Evolutionary conservation across 1,140 invertebrate genomes (phyloP).

Genomic region (Ostrea denselamellosa): DNA sequence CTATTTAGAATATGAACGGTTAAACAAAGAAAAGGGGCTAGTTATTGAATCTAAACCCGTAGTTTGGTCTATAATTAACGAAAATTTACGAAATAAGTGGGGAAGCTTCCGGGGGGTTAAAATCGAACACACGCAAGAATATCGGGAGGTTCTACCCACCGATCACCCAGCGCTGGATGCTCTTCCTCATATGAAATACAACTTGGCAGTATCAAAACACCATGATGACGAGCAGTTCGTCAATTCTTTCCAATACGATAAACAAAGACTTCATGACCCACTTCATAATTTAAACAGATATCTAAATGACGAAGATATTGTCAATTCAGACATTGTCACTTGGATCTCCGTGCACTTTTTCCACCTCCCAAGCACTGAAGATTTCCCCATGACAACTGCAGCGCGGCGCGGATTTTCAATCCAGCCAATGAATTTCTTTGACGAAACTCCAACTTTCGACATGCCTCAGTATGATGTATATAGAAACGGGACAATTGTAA

Average conservation of each 20-base stretch:
- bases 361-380: slow-evolving; percentile 53
- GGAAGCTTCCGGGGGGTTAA: slow-evolving; percentile 42
- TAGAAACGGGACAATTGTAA: slow-evolving; percentile 20
- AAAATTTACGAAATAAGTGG: slow-evolving; percentile 53
- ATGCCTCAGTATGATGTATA: slow-evolving; percentile 48
- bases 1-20: slow-evolving; percentile 48
- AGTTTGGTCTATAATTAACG: slow-evolving; percentile 56
- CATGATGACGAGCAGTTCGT: slow-evolving; percentile 49
- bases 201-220: slow-evolving; percentile 49
- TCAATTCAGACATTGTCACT: slow-evolving; percentile 47
- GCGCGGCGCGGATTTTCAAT: slow-evolving; percentile 40
- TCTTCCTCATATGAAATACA: slow-evolving; percentile 50
- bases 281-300: slow-evolving; percentile 19
- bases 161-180: slow-evolving; percentile 42
- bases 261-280: slow-evolving; percentile 34
- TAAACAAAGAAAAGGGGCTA: slow-evolving; percentile 46
- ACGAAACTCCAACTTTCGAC: slow-evolving; percentile 43
- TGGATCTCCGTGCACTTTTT: slow-evolving; percentile 49
- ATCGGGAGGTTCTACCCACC: slow-evolving; percentile 38
- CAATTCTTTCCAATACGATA: slow-evolving; percentile 33
- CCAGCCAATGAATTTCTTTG: slow-evolving; percentile 55
- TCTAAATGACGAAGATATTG: slow-evolving; percentile 46
- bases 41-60: slow-evolving; percentile 42
- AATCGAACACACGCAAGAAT: slow-evolving; percentile 37
- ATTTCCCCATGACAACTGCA: slow-evolving; percentile 52